Evolutionary conservation across 2,888 invertebrate genomes (phyloP).

Genomic region (Hipparchia semele): DNA sequence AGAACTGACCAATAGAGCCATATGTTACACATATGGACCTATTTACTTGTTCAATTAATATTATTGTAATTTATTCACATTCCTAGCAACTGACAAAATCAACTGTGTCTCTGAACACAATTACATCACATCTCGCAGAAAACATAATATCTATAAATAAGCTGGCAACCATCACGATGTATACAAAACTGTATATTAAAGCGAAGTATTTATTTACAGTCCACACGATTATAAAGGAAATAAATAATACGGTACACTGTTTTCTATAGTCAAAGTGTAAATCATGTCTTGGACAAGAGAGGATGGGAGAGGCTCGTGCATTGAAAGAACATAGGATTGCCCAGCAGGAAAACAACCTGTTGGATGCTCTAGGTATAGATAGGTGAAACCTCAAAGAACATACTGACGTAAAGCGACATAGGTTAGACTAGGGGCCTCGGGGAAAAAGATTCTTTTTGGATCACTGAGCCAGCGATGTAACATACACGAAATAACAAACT

Average conservation of each 20-base stretch:
- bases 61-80: conserved; percentile 12
- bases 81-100: conserved; percentile 10
- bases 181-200: conserved; percentile 14
- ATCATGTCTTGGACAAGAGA: neutral
- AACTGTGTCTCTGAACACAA: conserved; percentile 8
- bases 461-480: too few species aligned
- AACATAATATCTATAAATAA: conserved; percentile 65
- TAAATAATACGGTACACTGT: conserved; percentile 42
- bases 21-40: conserved; percentile 29
- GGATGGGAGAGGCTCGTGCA: too few species aligned
- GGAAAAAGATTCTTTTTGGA: too few species aligned
- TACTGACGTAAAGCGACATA: too few species aligned
- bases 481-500: too few species aligned
- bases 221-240: conserved; percentile 46
- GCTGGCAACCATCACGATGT: conserved; percentile 51
- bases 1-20: neutral
- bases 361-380: too few species aligned
- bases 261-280: conserved; percentile 16
- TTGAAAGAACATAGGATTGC: too few species aligned
- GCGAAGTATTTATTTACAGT: conserved; percentile 1
- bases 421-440: too few species aligned
- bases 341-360: too few species aligned
- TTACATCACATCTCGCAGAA: conserved; percentile 34
- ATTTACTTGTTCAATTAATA: conserved; percentile 34
- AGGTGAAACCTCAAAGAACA: too few species aligned